These are phyloP conservation scores for Bufo bufo DNA, from an alignment of 2,113 vertebrate genomes.

Conservation along the genomic window DNA sequence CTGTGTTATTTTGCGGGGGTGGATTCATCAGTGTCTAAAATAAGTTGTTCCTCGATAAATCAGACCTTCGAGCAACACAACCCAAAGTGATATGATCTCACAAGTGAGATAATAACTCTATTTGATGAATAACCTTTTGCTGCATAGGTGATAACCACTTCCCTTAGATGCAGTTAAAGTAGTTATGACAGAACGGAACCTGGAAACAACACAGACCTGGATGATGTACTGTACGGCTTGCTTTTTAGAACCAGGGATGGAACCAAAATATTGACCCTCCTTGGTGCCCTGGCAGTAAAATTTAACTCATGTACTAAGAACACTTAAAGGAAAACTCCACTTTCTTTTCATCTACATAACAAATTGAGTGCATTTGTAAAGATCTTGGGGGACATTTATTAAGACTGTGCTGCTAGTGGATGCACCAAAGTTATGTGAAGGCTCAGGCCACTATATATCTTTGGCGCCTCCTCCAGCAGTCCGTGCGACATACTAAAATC, in stretches of 20 bases:
- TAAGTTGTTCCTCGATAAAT: slow-evolving; percentile 42
- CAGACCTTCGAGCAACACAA: slow-evolving; percentile 27
- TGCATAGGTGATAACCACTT: slow-evolving; percentile 51
- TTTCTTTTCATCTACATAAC: background rate
- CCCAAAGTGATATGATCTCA: slow-evolving; percentile 36
- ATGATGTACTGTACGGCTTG: background rate
- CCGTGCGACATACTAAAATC: too few relatives aligned
- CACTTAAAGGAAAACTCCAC: background rate
- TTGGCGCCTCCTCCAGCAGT: too few relatives aligned
- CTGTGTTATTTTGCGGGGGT: slow-evolving; percentile 46
- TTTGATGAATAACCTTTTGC: slow-evolving; percentile 45
- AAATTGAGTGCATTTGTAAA: background rate
- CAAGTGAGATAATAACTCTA: slow-evolving; percentile 46
- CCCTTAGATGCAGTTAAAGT: slow-evolving; percentile 5
- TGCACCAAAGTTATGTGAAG: too few relatives aligned
- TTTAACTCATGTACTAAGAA: background rate
- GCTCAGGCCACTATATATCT: too few relatives aligned
- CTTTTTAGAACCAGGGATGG: background rate
- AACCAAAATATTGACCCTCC: background rate
- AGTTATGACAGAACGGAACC: slow-evolving; percentile 11
- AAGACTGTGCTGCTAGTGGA: too few relatives aligned
- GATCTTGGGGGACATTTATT: background rate
- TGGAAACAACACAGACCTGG: background rate
- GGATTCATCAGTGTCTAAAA: slow-evolving; percentile 46
- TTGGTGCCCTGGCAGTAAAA: background rate